Evolutionary conservation across 2,797 vertebrate species (phyloP), one percentile per base, ranked within the genome.

Genomic region (Melanogrammus aeglefinus): DNA sequence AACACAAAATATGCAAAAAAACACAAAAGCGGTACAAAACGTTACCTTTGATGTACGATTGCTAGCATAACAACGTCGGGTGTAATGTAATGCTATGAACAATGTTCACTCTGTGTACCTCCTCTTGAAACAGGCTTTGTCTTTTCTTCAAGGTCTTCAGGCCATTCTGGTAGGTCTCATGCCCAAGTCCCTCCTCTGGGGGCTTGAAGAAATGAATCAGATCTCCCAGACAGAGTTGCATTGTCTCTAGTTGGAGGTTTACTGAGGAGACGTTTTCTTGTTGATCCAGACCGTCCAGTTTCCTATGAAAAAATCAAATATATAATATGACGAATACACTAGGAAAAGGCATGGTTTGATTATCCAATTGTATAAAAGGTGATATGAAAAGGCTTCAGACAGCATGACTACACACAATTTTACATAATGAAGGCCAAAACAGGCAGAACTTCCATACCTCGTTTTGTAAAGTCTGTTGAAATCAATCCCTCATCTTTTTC

Each of bases 91-190:
- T 27, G 3, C 9, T 1, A 24, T 24, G 4, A 21, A 3, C 21
- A 29, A 31, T 13, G 31, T 33, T 27, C 29, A 63, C 29, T 71
- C 63, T 27, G 78, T 70, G 77, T 92, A 98, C 97, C 97, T 99
- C 97, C 91, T 98, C 95, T 88, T 97, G 96, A 91, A 98, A 99
- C 93, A 98, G 96, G 76, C 96, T 96, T 90, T 99, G 97, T 14
- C 96, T 93, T 84, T 96, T 98, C 91, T 95, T 97, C 66, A 97
- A 89, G 0, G 92, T 92, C 41, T 90, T 84, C 76, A 94, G 89
- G 70, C 91, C 91, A 88, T 95, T 96, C 90, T 98, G 96, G 80
- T 94, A 95, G 41, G 92, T 93, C 86, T 97, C 95, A 0, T 96
- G 96, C 31, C 95, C 92, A 75, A 95, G 82, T 2, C 92, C 93